Base-by-base conservation (phyloP, 2,113 vertebrate genomes). In the Columba livia region DNA sequence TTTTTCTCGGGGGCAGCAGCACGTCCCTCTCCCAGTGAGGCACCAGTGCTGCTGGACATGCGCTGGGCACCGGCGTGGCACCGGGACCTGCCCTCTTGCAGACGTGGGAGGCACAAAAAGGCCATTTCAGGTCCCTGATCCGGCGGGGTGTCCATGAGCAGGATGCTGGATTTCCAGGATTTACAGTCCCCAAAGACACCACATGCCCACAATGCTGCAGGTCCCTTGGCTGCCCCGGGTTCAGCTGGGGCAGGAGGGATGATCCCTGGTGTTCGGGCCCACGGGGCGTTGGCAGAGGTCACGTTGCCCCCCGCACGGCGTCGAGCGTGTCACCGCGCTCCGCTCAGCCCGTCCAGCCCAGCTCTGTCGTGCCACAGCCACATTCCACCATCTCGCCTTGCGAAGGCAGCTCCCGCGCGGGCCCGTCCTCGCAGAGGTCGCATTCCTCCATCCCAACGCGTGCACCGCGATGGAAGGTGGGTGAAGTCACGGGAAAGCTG, bases 371-470 rank as follows among this genome's bases (percentile, higher is more conserved):
- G 1, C 3, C 6, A 54, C 7, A 8, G 17, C 4, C 2, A 12
- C 0, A 0, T 61, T 50, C 47, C 87, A 23, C 14, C 0, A 0
- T 14, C 71, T 47, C 47, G 31, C 65, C 36, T 31, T 5, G 15
- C 71, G 32, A 42, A 69, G 77, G 23, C 34, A 21, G 1, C 34
- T 53, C 66, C 64, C 1, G 15, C 0, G 4, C 0, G 19, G 85
- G 11, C 40, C 50, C 5, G 0, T 81, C 88, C 74, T 36, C 2
- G 13, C 12, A 6, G 62, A 51, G 79, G 47, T 38, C 14, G 3
- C 75, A 14, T 24, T 25, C 47, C 28, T 12, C 15, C 2, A 2
- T 18, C 56, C 56, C 6, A 0, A 13, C 74, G 17, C 15, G 2
- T 28, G 80, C 44, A 11, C 48, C 3, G 9, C 0, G 1, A 28